Conservation (phyloP, 2,113 vertebrate genomes). For the Empidonax traillii region DNA sequence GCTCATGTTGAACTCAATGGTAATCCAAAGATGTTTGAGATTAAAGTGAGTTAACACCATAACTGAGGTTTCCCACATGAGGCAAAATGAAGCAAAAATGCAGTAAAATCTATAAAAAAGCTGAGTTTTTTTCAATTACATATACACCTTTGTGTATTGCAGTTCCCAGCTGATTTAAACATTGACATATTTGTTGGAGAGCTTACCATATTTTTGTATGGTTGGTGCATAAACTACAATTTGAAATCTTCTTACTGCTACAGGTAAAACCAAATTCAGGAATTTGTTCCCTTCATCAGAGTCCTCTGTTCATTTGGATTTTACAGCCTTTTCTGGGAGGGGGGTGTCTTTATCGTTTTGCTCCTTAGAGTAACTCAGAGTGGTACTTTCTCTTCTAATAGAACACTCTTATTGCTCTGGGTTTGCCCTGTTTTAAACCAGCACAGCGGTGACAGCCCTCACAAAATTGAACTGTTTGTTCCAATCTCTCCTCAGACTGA, state of each 20-base stretch:
- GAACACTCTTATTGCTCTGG: not conserved
- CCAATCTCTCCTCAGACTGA: not conserved
- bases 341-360: not conserved
- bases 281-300: not conserved
- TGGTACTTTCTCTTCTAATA: not conserved
- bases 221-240: not conserved
- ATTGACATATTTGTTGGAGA: not conserved
- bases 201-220: not conserved
- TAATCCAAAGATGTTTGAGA: not conserved
- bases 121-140: rapidly evolving
- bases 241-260: not conserved
- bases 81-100: not conserved
- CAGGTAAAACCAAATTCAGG: not conserved
- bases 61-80: not conserved
- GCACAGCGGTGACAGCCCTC: not conserved
- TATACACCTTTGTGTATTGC: not conserved
- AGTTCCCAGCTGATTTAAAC: not conserved
- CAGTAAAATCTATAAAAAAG: not conserved
- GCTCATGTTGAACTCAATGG: not conserved
- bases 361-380: not conserved
- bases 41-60: not conserved
- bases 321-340: not conserved
- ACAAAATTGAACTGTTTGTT: not conserved
- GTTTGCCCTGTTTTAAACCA: not conserved
- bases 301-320: not conserved